Evolutionary conservation across 2,888 invertebrate species (phyloP).

Genomic region (Patella depressa): DNA sequence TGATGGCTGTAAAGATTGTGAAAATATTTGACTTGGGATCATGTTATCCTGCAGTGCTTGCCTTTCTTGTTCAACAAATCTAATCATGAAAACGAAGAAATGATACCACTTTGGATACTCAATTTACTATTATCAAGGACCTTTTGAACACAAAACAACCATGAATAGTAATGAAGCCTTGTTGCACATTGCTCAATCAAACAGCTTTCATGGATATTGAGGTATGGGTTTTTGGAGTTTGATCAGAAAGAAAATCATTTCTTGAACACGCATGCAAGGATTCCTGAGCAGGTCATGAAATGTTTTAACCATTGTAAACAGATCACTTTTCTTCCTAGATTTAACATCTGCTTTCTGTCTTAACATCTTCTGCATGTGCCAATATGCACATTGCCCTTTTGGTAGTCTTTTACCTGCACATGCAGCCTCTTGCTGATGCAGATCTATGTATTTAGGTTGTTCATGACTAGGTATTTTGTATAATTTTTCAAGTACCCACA

Average conservation of each 20-base stretch:
- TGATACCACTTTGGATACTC: slow-evolving; percentile 6
- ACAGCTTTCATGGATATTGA: too few species aligned
- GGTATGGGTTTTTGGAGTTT: too few species aligned
- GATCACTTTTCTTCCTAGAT: background rate
- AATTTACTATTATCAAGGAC: slow-evolving; percentile 5
- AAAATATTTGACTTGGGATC: slow-evolving; percentile 8
- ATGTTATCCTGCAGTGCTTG: background rate
- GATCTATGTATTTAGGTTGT: too few species aligned
- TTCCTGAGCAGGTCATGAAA: slow-evolving; percentile 3
- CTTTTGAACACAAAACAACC: background rate
- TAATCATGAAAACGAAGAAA: background rate
- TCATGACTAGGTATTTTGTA: too few species aligned
- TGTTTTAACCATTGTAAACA: slow-evolving; percentile 3
- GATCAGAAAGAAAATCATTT: too few species aligned
- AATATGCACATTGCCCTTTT: too few species aligned
- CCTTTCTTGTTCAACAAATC: background rate
- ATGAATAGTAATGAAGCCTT: background rate
- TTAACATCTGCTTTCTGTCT: background rate
- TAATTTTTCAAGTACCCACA: too few species aligned
- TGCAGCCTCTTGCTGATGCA: too few species aligned
- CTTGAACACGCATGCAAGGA: background rate
- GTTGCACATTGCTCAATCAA: too few species aligned
- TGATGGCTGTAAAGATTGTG: background rate
- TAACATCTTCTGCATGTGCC: too few species aligned
- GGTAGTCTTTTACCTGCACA: too few species aligned